Percentiles rank a stretch among this genome's conserved stretches.
These are phyloP conservation scores for Anguilla obscura DNA, from an alignment of 2,797 vertebrate species.

Conservation along the genomic window DNA sequence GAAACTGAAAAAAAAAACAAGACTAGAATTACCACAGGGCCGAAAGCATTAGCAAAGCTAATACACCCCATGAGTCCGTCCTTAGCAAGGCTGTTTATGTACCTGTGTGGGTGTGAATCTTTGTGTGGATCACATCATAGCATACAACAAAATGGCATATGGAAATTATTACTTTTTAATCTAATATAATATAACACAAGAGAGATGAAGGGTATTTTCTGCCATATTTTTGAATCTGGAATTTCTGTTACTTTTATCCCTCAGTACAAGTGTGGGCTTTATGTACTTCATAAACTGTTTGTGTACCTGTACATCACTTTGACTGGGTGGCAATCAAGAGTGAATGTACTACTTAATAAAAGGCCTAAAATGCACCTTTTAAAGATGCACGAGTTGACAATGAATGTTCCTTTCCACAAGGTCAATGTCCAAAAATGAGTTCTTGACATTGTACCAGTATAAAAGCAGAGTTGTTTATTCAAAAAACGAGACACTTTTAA, in stretches of 20 bases:
- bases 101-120: background rate
- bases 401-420: background rate
- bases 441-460: background rate
- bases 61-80: background rate
- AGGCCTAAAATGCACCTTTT: background rate
- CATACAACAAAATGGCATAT: background rate
- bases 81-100: background rate
- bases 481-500: background rate
- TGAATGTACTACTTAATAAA: background rate
- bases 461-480: background rate
- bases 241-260: background rate
- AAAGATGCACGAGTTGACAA: background rate
- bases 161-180: no score
- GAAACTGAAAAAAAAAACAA: conserved; percentile 71
- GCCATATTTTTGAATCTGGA: background rate
- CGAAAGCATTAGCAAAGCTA: conserved; percentile 15
- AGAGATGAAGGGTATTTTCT: background rate
- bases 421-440: background rate
- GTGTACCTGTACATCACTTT: background rate
- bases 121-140: background rate
- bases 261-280: background rate
- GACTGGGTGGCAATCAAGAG: background rate
- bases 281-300: background rate
- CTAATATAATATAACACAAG: background rate
- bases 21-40: background rate